Evolutionary conservation across 2,888 invertebrate genomes (phyloP), one percentile per base, ranked within the genome.

Genomic region (Ptycholaimellus sp.): DNA sequence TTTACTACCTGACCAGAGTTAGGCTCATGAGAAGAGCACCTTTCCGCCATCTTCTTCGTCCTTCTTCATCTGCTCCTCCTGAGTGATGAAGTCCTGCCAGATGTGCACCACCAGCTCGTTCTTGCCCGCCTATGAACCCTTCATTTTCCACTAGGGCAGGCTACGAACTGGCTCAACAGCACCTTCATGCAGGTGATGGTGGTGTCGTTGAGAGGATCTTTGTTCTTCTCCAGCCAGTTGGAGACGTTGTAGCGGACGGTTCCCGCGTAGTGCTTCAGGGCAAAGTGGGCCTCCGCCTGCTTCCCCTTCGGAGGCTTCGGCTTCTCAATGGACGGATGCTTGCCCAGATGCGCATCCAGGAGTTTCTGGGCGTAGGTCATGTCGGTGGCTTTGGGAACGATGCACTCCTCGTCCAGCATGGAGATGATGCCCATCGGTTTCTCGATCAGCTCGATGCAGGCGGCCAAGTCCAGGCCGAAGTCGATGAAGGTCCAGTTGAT

Each of bases 371-470:
- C 77, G 70, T 93, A 93, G 64, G 93, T 87, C 67, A 72, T 75
- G 65, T 96, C 96, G 55, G 85, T 81, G 61, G 93, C 93, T 71
- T 96, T 96, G 65, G 96, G 96, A 76, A 96, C 96, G 83, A 96
- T 93, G 79, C 87, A 90, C 71, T 96, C 96, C 75, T 96, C 96
- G 70, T 96, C 96, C 71, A 96, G 81, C 69, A 96, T 96, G 69
- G 93, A 93, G 67, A 96, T 73, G 72, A 96, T 85, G 74, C 96
- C 96, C 82, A 96, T 82, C 59, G 96, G 96, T 90, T 80, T 81
- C 69, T 81, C 81, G 61, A 81, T 79, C 57, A 87, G 70, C 66
- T 83, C 82, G 68, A 85, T 85, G 72, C 82, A 82, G 65, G 81
- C 81, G 59, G 76, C 72, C 67, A 85, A 72, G 67, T 85, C 85